Base-by-base conservation (phyloP, 2,113 vertebrate species). In the Neoarius graeffei region DNA sequence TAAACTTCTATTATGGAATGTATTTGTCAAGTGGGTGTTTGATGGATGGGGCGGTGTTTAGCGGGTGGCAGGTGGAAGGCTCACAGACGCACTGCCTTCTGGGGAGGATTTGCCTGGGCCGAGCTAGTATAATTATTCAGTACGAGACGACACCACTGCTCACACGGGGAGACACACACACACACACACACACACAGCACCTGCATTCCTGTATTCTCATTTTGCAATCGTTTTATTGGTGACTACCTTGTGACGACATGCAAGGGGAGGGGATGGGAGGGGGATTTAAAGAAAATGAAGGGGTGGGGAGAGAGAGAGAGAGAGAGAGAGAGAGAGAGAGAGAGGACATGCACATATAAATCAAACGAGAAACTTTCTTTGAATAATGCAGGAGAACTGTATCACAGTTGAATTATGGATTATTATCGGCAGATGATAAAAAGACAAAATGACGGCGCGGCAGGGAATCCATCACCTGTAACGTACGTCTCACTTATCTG, bases 1-100 rank as follows among this genome's bases (percentile, higher is more conserved):
- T 99, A 99, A 99, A 99, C 98, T 99, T 99, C 98, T 99, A 99
- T 99, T 99, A 99, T 99, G 98, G 98, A 98, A 99, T 98, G 97
- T 99, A 99, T 99, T 99, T 99, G 98, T 99, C 98, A 99, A 99
- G 98, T 97, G 97, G 96, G 95, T 96, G 95, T 89, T 95, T 99
- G 98, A 99, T 99, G 98, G 98, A 99, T 99, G 98, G 97, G 96
- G 96, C 97, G 93, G 96, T 95, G 95, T 98, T 98, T 98, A 97
- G 97, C 97, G 97, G 95, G 95, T 98, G 98, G 98, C 98, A 99
- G 98, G 96, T 97, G 95, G 97, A 98, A 96, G 97, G 96, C 97
- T 96, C 96, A 96, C 95, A 96, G 96, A 97, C 96, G 95, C 96
- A 96, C 95, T 96, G 97, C 96, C 96, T 97, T 96, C 96, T 96